A percentile compares a stretch with the other conserved stretches of the same genome.
These are phyloP conservation scores for Drosophila limbata DNA, from an alignment of 2,888 invertebrate genomes.

Conservation along the genomic window DNA sequence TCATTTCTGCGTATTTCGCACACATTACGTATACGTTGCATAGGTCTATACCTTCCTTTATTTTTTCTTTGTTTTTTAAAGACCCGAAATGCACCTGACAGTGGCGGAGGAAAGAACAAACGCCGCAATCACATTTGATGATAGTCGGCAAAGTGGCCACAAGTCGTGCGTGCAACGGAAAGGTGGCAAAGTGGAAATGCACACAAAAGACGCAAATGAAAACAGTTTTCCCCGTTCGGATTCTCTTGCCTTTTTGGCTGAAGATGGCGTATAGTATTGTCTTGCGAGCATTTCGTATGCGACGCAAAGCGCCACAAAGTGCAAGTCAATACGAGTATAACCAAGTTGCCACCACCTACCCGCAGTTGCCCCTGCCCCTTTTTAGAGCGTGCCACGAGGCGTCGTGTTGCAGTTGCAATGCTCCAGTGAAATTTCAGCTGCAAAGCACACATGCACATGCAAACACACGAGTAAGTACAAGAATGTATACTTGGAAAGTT, in stretches of 20 bases:
- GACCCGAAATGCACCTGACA: slow-evolving; percentile 34
- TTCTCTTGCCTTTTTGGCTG: slow-evolving; percentile 3
- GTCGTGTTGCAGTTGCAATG: slow-evolving; percentile 43
- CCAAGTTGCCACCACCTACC: slow-evolving; percentile 30
- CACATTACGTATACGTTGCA: slow-evolving; percentile 61
- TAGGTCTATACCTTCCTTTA: slow-evolving; percentile 15
- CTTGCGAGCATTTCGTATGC: slow-evolving; percentile 67
- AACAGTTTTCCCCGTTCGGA: slow-evolving; percentile 31
- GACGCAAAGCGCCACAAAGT: slow-evolving; percentile 64
- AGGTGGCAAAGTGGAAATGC: slow-evolving; percentile 45
- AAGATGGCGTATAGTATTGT: slow-evolving; percentile 40
- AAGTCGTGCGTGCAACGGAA: slow-evolving; percentile 56
- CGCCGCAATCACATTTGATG: slow-evolving; percentile 28
- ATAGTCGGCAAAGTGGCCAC: slow-evolving; percentile 53
- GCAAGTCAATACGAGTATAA: slow-evolving; percentile 68
- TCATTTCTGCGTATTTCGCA: slow-evolving; percentile 40
- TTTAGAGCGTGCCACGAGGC: slow-evolving; percentile 39
- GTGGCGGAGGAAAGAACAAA: slow-evolving; percentile 20
- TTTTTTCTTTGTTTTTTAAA: slow-evolving; percentile 38
- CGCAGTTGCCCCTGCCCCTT: slow-evolving; percentile 8
- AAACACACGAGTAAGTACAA: slow-evolving; percentile 25
- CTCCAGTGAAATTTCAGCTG: slow-evolving; percentile 30
- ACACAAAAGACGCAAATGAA: slow-evolving; percentile 60
- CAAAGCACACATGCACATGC: slow-evolving; percentile 48
- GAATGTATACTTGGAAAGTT: slow-evolving; percentile 20